Evolutionary conservation across 2,113 vertebrate species (phyloP).

Genomic region (Macheiramphus alcinus): DNA sequence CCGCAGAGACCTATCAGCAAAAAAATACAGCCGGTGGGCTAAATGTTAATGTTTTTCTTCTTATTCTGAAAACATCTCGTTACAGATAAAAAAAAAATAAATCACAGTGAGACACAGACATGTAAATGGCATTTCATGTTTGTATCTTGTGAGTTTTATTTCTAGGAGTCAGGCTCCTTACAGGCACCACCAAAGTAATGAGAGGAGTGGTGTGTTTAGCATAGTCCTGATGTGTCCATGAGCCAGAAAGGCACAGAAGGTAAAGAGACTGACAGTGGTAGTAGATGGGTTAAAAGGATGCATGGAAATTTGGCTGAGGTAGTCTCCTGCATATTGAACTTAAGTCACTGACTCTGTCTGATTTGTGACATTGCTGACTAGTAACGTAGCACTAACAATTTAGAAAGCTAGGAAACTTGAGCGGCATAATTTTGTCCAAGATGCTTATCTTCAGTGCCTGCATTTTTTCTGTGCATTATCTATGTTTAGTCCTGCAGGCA

Average conservation of each 20-base stretch:
- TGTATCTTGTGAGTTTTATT: not conserved
- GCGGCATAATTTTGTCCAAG: not conserved
- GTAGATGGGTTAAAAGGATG: not conserved
- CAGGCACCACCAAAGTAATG: not conserved
- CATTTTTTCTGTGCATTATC: not conserved
- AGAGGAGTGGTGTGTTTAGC: not conserved
- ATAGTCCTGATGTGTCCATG: not conserved
- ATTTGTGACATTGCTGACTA: not conserved
- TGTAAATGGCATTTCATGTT: not conserved
- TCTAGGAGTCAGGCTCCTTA: not conserved
- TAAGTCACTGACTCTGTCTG: not conserved
- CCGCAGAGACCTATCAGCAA: slow-evolving; percentile 3
- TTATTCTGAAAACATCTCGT: slow-evolving; percentile 3
- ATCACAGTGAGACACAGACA: not conserved
- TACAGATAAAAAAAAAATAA: not conserved
- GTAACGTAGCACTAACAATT: not conserved
- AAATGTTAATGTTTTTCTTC: slow-evolving; percentile 11
- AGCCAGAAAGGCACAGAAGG: not conserved
- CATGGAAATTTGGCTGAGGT: not conserved
- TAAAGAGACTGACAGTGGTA: not conserved
- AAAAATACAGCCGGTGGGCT: not conserved
- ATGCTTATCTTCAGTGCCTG: not conserved
- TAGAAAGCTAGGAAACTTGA: not conserved
- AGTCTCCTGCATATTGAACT: not conserved
- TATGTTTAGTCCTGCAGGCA: not conserved